These are phyloP conservation scores for Martes martes DNA, from an alignment of 2,113 vertebrate species.

Conservation along the genomic window DNA sequence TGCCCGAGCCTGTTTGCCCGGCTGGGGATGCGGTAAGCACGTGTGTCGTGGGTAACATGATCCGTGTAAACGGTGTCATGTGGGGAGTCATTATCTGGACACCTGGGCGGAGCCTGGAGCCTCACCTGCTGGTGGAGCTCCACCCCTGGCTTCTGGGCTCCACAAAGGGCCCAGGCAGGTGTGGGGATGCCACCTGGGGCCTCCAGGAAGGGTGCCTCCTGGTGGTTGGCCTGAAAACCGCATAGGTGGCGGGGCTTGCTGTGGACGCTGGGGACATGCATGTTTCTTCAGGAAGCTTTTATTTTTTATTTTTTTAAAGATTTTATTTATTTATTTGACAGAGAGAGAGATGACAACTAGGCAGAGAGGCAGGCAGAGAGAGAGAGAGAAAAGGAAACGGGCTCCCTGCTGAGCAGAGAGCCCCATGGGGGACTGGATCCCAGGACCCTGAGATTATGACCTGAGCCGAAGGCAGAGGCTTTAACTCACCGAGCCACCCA, in stretches of 20 bases:
- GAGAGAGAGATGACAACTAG: too few relatives aligned
- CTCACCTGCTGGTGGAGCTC: not conserved
- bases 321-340: too few relatives aligned
- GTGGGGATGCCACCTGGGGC: not conserved
- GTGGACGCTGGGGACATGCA: not conserved
- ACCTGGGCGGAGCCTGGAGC: fast-evolving
- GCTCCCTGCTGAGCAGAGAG: too few relatives aligned
- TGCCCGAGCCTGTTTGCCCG: constrained; percentile 40
- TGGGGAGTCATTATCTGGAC: constrained; percentile 67
- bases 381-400: too few relatives aligned
- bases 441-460: too few relatives aligned
- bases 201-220: not conserved
- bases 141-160: not conserved
- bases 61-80: constrained; percentile 69
- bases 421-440: too few relatives aligned
- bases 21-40: constrained; percentile 64
- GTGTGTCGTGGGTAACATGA: constrained; percentile 70
- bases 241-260: fast-evolving
- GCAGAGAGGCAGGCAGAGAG: too few relatives aligned
- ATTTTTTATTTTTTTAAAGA: too few relatives aligned
- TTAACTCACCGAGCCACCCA: too few relatives aligned
- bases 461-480: too few relatives aligned
- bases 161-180: not conserved
- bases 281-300: not conserved
- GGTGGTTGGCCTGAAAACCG: not conserved